A percentile compares a stretch with the other conserved stretches of the same genome.
These are phyloP conservation scores for Allygus modestus DNA, from an alignment of 2,888 invertebrate species.

Conservation along the genomic window DNA sequence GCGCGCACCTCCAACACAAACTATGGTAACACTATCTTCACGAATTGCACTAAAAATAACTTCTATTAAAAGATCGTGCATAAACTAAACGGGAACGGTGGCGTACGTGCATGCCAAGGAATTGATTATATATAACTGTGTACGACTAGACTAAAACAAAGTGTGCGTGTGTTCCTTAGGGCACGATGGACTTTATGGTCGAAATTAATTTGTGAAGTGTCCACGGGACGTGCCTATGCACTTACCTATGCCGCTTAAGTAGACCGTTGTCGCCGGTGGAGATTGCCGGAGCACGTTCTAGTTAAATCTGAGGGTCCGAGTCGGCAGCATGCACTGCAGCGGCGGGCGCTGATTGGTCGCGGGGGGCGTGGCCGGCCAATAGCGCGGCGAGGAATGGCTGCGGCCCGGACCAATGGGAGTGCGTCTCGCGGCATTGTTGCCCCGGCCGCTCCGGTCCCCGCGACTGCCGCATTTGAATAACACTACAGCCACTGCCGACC, in stretches of 20 bases:
- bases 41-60: slow-evolving; percentile 22
- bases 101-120: slow-evolving; percentile 34
- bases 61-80: slow-evolving; percentile 21
- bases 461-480: slow-evolving; percentile 59
- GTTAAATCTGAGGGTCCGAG: slow-evolving; percentile 61
- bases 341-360: slow-evolving; percentile 50
- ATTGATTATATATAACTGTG: slow-evolving; percentile 43
- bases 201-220: slow-evolving; percentile 63
- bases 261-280: slow-evolving; percentile 47
- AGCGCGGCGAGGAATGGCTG: slow-evolving; percentile 52
- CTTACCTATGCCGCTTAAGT: slow-evolving; percentile 63
- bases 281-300: slow-evolving; percentile 59
- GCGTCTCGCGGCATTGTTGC: background rate
- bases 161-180: slow-evolving; percentile 57
- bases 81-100: background rate
- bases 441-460: slow-evolving; percentile 40
- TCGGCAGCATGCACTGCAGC: slow-evolving; percentile 58
- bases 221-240: slow-evolving; percentile 58
- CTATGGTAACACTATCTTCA: slow-evolving; percentile 16
- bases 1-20: background rate
- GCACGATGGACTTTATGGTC: slow-evolving; percentile 60
- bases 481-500: slow-evolving; percentile 22
- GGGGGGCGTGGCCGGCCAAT: slow-evolving; percentile 57
- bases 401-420: slow-evolving; percentile 44
- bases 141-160: slow-evolving; percentile 54